Evolutionary conservation across 92 coral and sea anemone species (phyloP).

Genomic region (Zoanthus gigantus): DNA sequence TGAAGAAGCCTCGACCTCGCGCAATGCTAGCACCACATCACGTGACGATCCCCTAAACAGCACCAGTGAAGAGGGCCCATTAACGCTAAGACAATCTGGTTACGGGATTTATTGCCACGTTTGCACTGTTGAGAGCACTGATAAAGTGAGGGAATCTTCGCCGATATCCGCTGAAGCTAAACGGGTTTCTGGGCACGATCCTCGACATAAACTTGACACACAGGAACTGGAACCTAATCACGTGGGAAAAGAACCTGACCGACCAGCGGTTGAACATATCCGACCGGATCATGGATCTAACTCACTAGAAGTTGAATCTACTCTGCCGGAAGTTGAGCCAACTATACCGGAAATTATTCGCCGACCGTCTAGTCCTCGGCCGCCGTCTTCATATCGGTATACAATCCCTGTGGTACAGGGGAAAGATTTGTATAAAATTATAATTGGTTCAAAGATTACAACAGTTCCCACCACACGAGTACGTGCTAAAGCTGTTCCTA

Average conservation of each 20-base stretch:
- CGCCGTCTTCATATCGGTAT: constrained; percentile 42
- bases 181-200: not conserved
- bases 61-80: constrained; percentile 3
- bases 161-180: not conserved
- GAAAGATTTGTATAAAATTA: constrained; percentile 43
- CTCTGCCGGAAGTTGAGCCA: not conserved
- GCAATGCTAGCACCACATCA: not conserved
- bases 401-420: constrained; percentile 51
- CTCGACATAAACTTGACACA: not conserved
- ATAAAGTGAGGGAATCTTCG: constrained; percentile 9
- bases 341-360: constrained; percentile 28
- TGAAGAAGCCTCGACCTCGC: constrained; percentile 30
- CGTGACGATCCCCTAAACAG: not conserved
- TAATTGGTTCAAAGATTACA: constrained; percentile 34
- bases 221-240: not conserved
- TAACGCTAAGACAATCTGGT: constrained; percentile 28
- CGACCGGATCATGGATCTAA: not conserved
- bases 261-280: not conserved
- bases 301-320: not conserved
- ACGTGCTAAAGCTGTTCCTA: constrained; percentile 26
- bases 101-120: constrained; percentile 17
- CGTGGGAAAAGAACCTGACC: not conserved
- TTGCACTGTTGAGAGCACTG: not conserved
- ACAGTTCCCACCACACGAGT: constrained; percentile 1
- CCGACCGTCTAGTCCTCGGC: constrained; percentile 31